Percentiles rank a stretch among this genome's conserved stretches.
Evolutionary conservation across 2,113 vertebrate genomes (phyloP).

Genomic region (Atractosteus spatula): DNA sequence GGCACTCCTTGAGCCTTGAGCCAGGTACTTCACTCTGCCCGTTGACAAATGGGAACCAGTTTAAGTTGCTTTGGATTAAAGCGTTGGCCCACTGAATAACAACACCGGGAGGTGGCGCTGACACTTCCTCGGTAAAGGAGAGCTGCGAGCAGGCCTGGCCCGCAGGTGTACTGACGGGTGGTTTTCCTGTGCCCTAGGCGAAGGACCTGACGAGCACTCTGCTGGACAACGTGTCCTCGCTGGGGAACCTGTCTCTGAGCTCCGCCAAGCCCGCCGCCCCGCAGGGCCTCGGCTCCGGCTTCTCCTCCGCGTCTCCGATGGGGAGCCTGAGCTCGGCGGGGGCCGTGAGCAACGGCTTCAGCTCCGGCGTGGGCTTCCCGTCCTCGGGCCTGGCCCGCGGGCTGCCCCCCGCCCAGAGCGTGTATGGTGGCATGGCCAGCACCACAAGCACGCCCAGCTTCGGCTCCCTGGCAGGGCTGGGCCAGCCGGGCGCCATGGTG

Average conservation of each 20-base stretch:
- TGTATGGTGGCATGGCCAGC: slow-evolving; percentile 74
- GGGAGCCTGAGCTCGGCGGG: slow-evolving; percentile 60
- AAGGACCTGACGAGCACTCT: slow-evolving; percentile 93
- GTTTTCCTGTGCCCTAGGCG: slow-evolving; percentile 66
- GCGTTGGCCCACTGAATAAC: too few relatives aligned
- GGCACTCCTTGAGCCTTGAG: too few relatives aligned
- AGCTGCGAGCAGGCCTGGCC: too few relatives aligned
- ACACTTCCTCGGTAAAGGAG: too few relatives aligned
- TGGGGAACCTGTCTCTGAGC: slow-evolving; percentile 71
- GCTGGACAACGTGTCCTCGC: slow-evolving; percentile 84
- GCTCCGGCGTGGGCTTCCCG: slow-evolving; percentile 75
- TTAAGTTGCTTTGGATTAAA: too few relatives aligned
- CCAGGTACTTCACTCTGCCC: too few relatives aligned
- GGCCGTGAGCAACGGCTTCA: slow-evolving; percentile 78
- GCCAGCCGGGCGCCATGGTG: slow-evolving; percentile 47
- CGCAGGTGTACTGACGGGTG: too few relatives aligned
- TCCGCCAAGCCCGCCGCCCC: slow-evolving; percentile 62
- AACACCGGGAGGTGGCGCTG: too few relatives aligned
- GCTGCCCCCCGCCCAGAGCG: slow-evolving; percentile 64
- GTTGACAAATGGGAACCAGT: too few relatives aligned
- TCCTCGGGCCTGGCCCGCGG: slow-evolving; percentile 72
- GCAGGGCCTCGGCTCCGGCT: slow-evolving; percentile 62
- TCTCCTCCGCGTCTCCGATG: slow-evolving; percentile 65
- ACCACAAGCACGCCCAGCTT: slow-evolving; percentile 79
- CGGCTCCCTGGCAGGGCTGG: slow-evolving; percentile 59